phyloP scores from a whole-genome alignment of 2,888 invertebrate species.

The Cataglyphis albicans region DNA sequence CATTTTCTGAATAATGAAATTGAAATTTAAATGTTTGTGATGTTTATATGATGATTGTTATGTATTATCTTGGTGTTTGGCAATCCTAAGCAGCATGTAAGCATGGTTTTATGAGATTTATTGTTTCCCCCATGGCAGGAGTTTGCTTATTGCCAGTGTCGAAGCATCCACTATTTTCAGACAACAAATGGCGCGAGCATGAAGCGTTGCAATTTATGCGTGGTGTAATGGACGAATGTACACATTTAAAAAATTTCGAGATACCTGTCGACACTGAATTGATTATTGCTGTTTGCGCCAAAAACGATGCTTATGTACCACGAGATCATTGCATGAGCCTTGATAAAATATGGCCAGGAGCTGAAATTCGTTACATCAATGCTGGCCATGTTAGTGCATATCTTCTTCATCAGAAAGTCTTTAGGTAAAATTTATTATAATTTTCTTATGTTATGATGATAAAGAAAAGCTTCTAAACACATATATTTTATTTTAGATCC shows the following conservation, averaged over 20 bases:
- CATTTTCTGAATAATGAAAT: background rate
- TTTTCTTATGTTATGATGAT: background rate
- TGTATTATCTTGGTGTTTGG: background rate
- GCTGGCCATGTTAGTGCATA: slow-evolving; percentile 97
- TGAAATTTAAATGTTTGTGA: slow-evolving; percentile 2
- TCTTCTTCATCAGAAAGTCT: slow-evolving; percentile 94
- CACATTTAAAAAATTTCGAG: slow-evolving; percentile 97
- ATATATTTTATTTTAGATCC: slow-evolving; percentile 87
- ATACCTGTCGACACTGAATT: slow-evolving; percentile 94
- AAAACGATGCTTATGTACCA: slow-evolving; percentile 96
- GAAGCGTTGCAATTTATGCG: slow-evolving; percentile 97
- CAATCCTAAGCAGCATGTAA: slow-evolving; percentile 17
- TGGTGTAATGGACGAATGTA: slow-evolving; percentile 99
- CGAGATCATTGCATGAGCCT: slow-evolving; percentile 93
- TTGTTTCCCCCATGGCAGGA: slow-evolving; percentile 74
- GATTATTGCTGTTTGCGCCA: slow-evolving; percentile 96
- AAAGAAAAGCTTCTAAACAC: background rate
- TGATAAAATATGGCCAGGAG: slow-evolving; percentile 97
- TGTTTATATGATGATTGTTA: background rate
- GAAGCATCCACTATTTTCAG: slow-evolving; percentile 79
- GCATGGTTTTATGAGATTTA: slow-evolving; percentile 45
- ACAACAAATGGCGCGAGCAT: slow-evolving; percentile 90
- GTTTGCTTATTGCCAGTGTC: slow-evolving; percentile 82
- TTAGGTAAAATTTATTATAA: slow-evolving; percentile 89
- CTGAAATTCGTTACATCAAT: slow-evolving; percentile 94